Percentiles rank a stretch among this genome's conserved stretches.
phyloP scores from a whole-genome alignment of 2,797 vertebrate genomes.

The Tolypeutes matacus region DNA sequence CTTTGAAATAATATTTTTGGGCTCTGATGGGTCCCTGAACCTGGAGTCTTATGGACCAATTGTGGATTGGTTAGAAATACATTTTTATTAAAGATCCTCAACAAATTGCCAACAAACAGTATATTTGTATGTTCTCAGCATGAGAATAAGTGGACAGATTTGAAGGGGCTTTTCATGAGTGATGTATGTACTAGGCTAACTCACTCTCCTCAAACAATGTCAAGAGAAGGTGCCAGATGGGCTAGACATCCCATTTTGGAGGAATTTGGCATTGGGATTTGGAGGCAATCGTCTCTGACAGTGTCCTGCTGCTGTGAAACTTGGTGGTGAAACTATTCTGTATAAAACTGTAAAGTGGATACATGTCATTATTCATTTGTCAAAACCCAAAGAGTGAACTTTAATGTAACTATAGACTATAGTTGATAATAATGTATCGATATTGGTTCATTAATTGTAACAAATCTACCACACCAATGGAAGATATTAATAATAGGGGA shows the following conservation, averaged over 20 bases:
- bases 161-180: not conserved
- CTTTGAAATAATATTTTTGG: constrained; percentile 23
- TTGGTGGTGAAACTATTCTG: too few species aligned
- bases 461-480: too few species aligned
- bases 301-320: too few species aligned
- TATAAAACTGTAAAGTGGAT: too few species aligned
- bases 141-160: not conserved
- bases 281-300: not conserved
- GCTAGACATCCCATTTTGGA: not conserved
- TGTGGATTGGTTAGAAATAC: not conserved
- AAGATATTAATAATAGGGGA: too few species aligned
- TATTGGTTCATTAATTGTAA: too few species aligned
- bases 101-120: not conserved
- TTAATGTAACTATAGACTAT: too few species aligned
- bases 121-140: not conserved
- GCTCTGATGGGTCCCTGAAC: not conserved
- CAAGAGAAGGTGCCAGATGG: not conserved
- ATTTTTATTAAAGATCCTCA: not conserved
- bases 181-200: not conserved
- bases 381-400: too few species aligned
- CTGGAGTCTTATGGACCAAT: not conserved
- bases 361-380: too few species aligned
- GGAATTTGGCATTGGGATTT: not conserved
- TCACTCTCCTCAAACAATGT: not conserved
- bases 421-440: too few species aligned